Evolutionary conservation across 2,113 vertebrate species (phyloP).

Genomic region (Etheostoma cragini): DNA sequence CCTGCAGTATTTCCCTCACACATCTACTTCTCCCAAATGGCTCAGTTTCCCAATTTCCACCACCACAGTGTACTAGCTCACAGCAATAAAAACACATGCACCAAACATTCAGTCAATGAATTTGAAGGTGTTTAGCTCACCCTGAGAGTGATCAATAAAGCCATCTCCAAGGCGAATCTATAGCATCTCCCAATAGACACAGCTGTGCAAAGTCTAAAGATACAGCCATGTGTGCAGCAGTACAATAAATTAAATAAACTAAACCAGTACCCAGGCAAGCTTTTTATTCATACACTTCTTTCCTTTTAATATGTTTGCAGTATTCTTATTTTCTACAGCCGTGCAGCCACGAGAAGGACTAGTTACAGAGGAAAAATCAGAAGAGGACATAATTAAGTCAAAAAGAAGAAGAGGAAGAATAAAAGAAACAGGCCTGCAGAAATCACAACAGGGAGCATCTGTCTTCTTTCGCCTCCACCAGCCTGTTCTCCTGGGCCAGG

Average conservation of each 20-base stretch:
- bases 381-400: slow-evolving; percentile 33
- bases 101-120: slow-evolving; percentile 50
- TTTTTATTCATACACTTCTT: not conserved
- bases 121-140: slow-evolving; percentile 25
- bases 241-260: slow-evolving; percentile 9
- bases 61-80: slow-evolving; percentile 23
- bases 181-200: slow-evolving; percentile 35
- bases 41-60: slow-evolving; percentile 37
- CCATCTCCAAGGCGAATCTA: slow-evolving; percentile 64
- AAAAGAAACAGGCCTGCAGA: slow-evolving; percentile 52
- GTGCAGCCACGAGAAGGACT: slow-evolving; percentile 27
- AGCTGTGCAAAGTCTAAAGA: not conserved
- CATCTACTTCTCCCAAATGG: slow-evolving; percentile 8
- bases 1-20: slow-evolving; percentile 16
- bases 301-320: slow-evolving; percentile 16
- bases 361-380: slow-evolving; percentile 25
- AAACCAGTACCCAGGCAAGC: not conserved
- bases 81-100: slow-evolving; percentile 49
- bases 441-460: slow-evolving; percentile 60
- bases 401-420: slow-evolving; percentile 28
- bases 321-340: slow-evolving; percentile 36
- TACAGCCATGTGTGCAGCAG: slow-evolving; percentile 17
- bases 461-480: slow-evolving; percentile 60
- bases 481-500: slow-evolving; percentile 59
- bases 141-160: slow-evolving; percentile 51